Base-by-base conservation (phyloP, 2,113 vertebrate species). In the Forbesichthys agassizii region DNA sequence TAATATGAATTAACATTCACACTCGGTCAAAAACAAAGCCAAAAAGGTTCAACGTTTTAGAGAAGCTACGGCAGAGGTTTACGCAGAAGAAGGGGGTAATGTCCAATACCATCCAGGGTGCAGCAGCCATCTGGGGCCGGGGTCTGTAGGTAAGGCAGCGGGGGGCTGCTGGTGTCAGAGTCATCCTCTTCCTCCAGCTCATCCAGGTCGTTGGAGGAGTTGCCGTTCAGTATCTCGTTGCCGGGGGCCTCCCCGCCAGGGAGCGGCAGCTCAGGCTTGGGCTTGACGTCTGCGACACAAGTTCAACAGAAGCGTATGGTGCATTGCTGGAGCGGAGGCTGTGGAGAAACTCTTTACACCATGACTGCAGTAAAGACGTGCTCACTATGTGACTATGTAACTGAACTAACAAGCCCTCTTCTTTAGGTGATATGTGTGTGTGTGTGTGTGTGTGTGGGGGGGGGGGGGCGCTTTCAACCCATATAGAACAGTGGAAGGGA, bases 121-220 rank as follows among this genome's bases (percentile, higher is more conserved):
- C 98, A 99, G 94, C 94, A 98, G 66, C 97, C 98, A 71, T 99
- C 98, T 0, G 97, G 96, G 74, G 92, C 93, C 51, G 95, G 93
- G 69, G 95, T 93, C 84, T 98, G 96, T 11, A 96, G 89, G 77
- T 98, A 99, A 0, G 96, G 96, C 66, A 98, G 93, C 1, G 96
- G 95, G 63, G 98, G 96, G 81, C 96, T 98, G 90, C 90, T 97
- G 77, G 93, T 95, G 91, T 97, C 96, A 3, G 96, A 98, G 88
- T 96, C 92, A 0, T 97, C 96, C 11, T 98, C 98, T 0, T 99
- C 97, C 27, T 93, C 91, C 79, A 89, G 70, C 20, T 99, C 97
- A 12, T 98, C 96, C 3, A 92, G 87, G 80, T 96, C 94, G 62
- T 95, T 95, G 84, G 92, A 91, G 8, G 92, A 88, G 83, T 93